Base-by-base conservation (phyloP, 2,797 vertebrate genomes). In the Malurus splendens region DNA sequence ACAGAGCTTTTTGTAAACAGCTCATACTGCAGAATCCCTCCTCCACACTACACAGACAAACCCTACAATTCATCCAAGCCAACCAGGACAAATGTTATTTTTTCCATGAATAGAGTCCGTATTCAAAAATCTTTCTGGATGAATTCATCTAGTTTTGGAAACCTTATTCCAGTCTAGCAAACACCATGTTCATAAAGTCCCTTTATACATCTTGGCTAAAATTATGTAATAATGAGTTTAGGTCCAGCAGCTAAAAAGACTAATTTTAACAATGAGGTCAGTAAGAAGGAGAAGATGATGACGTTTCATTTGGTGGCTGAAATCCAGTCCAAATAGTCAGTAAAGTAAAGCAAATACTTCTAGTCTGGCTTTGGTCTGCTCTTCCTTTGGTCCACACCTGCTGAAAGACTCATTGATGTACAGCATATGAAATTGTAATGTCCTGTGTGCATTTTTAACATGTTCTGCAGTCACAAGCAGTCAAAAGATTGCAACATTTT, bases 321-420 rank as follows among this genome's bases (percentile, higher is more conserved):
- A 77, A 57, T 91, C 92, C 93, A 95, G 84, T 86, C 62, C 74
- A 95, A 96, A 93, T 70, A 91, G 66, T 80, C 32, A 72, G 56
- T 12, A 54, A 72, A 65, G 47, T 44, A 92, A 94, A 88, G 57
- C 57, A 93, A 95, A 94, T 62, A 94, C 16, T 65, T 83, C 47
- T 90, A 56, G 42, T 91, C 87, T 95, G 89, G 32, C 38, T 87
- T 73, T 91, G 54, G 47, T 91, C 68, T 93, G 24, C 27, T 91
- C 42, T 52, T 95, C 41, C 38, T 74, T 50, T 44, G 38, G 82
- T 39, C 57, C 87, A 56, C 90, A 95, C 73, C 82, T 94, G 86
- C 68, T 93, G 86, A 94, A 96, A 94, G 87, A 65, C 36, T 57
- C 23, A 71, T 33, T 94, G 77, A 89, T 55, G 44, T 87, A 74